Conservation (phyloP, 1,140 invertebrate species). For the Eriocheir sinensis region DNA sequence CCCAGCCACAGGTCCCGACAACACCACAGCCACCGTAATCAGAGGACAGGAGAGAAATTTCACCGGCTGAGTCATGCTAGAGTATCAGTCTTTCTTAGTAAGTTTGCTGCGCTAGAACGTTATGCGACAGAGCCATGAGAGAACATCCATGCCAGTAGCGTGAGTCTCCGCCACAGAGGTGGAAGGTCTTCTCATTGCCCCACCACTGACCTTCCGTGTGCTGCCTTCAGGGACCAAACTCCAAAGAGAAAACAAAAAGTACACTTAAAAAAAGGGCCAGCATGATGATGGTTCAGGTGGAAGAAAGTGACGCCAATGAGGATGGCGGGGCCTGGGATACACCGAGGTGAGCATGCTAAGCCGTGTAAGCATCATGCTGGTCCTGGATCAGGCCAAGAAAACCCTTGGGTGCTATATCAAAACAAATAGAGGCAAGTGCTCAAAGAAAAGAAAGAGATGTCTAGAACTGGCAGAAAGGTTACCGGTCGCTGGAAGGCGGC, state of each 20-base stretch:
- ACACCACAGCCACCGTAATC: constrained; percentile 26
- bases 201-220: not conserved
- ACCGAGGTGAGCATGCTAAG: constrained; percentile 72
- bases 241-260: not conserved
- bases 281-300: not conserved
- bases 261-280: not conserved
- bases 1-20: constrained; percentile 51
- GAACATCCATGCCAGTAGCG: not conserved
- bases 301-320: not conserved
- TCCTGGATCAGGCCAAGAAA: constrained; percentile 10
- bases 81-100: not conserved
- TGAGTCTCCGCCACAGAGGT: not conserved
- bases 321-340: constrained; percentile 60
- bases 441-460: not conserved
- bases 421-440: constrained; percentile 37
- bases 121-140: not conserved
- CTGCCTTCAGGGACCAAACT: not conserved
- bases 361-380: constrained; percentile 68
- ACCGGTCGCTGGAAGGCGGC: constrained; percentile 43
- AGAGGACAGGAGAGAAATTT: not conserved
- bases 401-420: constrained; percentile 28
- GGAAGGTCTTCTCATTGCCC: not conserved
- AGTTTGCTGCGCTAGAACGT: not conserved
- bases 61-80: constrained; percentile 28
- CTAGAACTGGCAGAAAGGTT: not conserved